A percentile compares a stretch with the other conserved stretches of the same genome.
phyloP scores from a whole-genome alignment of 2,113 vertebrate species.

The Gulo gulo region DNA sequence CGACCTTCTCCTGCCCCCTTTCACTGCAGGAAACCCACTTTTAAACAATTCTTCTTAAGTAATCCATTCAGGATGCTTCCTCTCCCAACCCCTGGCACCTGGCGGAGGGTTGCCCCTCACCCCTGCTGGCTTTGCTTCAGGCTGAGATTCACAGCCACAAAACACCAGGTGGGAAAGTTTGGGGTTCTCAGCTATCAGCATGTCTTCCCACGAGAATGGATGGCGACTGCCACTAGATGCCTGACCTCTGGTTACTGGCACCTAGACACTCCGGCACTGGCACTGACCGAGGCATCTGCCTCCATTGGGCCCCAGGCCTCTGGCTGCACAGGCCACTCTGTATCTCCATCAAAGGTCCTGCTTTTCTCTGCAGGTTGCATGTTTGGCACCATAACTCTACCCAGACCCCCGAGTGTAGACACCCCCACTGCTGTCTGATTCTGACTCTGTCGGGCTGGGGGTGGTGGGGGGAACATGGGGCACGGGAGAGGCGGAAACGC shows the following conservation, averaged over 20 bases:
- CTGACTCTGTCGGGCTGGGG: not conserved
- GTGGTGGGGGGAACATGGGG: fast-evolving
- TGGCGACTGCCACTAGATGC: fast-evolving
- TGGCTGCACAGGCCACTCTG: too few species aligned
- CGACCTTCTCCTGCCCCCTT: not conserved
- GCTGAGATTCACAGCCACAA: too few species aligned
- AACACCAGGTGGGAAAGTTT: not conserved
- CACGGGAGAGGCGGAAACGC: not conserved
- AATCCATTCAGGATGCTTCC: not conserved
- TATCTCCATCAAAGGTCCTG: not conserved
- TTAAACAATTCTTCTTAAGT: not conserved
- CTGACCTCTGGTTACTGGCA: not conserved
- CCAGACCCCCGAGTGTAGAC: too few species aligned
- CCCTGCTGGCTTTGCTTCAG: not conserved
- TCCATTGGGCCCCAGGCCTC: not conserved
- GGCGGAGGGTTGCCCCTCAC: not conserved
- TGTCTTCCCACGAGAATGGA: not conserved
- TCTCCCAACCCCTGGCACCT: not conserved
- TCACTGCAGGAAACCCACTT: not conserved
- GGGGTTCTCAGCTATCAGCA: not conserved
- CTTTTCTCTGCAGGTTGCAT: not conserved
- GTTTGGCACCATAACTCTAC: not conserved
- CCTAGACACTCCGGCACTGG: too few species aligned
- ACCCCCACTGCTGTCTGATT: not conserved
- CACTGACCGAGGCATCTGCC: not conserved